These are phyloP conservation scores for Phocoena sinus DNA, from an alignment of 2,113 vertebrate genomes.

Conservation along the genomic window DNA sequence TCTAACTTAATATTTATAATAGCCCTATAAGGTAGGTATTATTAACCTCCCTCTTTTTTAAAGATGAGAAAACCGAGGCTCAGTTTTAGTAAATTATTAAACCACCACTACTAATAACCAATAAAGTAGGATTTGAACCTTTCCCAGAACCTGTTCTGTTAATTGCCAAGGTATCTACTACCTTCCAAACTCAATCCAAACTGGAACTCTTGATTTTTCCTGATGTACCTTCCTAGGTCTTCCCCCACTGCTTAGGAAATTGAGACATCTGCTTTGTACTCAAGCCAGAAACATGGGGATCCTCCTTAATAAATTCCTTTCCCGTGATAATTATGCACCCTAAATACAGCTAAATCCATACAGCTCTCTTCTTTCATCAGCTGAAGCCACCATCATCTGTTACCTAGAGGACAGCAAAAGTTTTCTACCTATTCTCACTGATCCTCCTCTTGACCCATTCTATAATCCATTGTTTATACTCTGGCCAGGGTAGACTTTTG, in stretches of 20 bases:
- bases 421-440: background rate
- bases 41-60: background rate
- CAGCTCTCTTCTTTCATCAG: background rate
- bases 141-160: background rate
- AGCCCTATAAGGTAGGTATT: background rate
- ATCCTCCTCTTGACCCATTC: background rate
- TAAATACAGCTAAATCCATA: background rate
- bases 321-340: background rate
- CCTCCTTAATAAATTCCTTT: background rate
- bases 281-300: background rate
- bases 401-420: background rate
- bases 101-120: background rate
- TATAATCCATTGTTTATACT: background rate
- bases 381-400: background rate
- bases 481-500: background rate
- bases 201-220: background rate
- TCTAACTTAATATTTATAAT: background rate
- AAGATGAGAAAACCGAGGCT: background rate
- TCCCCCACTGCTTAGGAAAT: background rate
- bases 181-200: background rate
- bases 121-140: background rate
- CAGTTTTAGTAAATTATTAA: background rate
- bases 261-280: background rate
- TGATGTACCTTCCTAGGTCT: background rate
- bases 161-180: background rate